Percentiles rank a stretch among this genome's conserved stretches.
These are phyloP conservation scores for Clupea harengus DNA, from an alignment of 2,113 vertebrate genomes.

Conservation along the genomic window DNA sequence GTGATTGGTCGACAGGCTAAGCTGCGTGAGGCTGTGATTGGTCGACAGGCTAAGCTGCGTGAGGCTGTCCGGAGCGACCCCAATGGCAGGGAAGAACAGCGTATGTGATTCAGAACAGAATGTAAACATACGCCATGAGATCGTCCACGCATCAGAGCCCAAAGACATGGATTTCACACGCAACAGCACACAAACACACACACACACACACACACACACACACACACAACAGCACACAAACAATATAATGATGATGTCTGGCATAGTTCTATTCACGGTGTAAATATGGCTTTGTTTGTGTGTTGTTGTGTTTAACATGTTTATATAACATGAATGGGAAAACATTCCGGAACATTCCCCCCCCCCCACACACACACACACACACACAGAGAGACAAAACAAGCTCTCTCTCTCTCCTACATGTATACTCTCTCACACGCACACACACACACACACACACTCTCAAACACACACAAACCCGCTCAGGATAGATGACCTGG, in stretches of 20 bases:
- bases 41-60: no score
- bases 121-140: background rate
- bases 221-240: no score
- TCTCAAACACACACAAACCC: slow-evolving; percentile 43
- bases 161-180: background rate
- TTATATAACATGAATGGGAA: no score
- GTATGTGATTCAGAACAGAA: background rate
- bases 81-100: background rate
- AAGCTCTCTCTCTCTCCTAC: background rate
- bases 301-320: no score
- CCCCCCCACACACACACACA: no score
- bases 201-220: background rate
- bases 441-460: background rate
- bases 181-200: background rate
- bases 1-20: no score
- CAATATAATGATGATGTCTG: no score
- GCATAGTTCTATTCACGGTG: no score
- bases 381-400: no score
- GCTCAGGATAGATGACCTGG: slow-evolving; percentile 89
- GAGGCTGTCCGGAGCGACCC: no score
- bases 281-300: no score
- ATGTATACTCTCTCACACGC: background rate
- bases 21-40: no score
- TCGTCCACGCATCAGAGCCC: background rate
- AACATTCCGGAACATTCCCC: background rate